Percentiles rank a stretch among this genome's conserved stretches.
Conservation (phyloP, 2,888 invertebrate genomes). For the Drosophila neotestacea region DNA sequence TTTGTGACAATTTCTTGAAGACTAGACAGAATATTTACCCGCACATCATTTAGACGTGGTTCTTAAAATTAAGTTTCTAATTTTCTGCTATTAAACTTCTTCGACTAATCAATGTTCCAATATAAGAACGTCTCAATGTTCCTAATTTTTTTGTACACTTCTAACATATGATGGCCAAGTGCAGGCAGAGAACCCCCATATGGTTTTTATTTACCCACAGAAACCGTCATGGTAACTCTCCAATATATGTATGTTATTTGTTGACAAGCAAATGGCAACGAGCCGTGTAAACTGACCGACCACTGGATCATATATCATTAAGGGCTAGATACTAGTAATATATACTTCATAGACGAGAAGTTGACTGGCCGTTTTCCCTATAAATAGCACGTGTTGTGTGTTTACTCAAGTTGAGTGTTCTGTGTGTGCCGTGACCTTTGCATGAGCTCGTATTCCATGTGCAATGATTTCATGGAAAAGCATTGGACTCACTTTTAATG, state of each 20-base stretch:
- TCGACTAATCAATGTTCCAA: neutral
- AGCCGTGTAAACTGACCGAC: constrained; percentile 69
- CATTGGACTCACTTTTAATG: constrained; percentile 56
- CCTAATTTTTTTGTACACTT: neutral
- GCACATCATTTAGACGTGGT: too few relatives aligned
- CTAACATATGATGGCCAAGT: neutral
- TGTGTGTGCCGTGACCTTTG: constrained; percentile 60
- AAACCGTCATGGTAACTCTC: constrained; percentile 58
- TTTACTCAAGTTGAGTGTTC: constrained; percentile 14
- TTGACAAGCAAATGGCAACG: constrained; percentile 73
- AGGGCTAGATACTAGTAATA: constrained; percentile 14
- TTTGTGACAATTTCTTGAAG: too few relatives aligned
- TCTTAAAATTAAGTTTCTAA: neutral
- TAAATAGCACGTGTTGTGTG: constrained; percentile 75
- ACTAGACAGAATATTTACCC: too few relatives aligned
- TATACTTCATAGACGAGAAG: neutral
- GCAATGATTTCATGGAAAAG: constrained; percentile 66
- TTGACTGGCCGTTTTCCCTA: constrained; percentile 57
- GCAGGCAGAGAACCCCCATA: constrained; percentile 35
- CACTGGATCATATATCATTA: constrained; percentile 63
- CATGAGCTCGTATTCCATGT: constrained; percentile 53
- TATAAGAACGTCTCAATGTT: neutral
- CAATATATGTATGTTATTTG: constrained; percentile 28
- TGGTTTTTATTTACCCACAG: constrained; percentile 69
- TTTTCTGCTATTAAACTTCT: neutral